phyloP scores from a whole-genome alignment of 2,888 invertebrate species.

The Gari tellinella region DNA sequence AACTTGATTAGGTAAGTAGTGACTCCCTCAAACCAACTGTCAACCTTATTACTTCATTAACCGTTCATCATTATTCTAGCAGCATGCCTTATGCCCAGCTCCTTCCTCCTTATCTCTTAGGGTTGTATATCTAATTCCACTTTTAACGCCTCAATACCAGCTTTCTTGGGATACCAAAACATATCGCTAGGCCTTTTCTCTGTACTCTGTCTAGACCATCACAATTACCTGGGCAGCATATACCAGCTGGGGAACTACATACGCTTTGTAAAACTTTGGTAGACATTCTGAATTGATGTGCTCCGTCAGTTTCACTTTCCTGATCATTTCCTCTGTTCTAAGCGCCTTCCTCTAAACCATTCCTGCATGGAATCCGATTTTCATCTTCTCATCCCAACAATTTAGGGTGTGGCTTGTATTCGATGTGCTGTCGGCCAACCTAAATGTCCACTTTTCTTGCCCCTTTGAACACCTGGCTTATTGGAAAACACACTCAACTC shows the following conservation, averaged over 20 bases:
- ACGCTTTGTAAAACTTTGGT: constrained; percentile 12
- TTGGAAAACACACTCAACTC: constrained; percentile 11
- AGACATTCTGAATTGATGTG: constrained; percentile 4
- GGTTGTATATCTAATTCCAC: constrained; percentile 13
- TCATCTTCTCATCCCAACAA: constrained; percentile 23
- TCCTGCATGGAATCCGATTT: constrained; percentile 12
- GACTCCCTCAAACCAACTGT: too few relatives aligned
- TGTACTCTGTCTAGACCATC: constrained; percentile 9
- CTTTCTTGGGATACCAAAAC: constrained; percentile 15
- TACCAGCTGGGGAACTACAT: constrained; percentile 6
- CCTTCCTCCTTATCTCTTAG: constrained; percentile 1
- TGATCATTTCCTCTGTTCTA: background rate
- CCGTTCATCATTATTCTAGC: constrained; percentile 11
- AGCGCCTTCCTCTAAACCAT: constrained; percentile 5
- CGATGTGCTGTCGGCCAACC: background rate
- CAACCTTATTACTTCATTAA: too few relatives aligned
- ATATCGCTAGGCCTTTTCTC: constrained; percentile 13
- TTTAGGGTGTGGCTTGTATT: constrained; percentile 18
- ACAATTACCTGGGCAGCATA: constrained; percentile 20
- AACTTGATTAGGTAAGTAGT: too few relatives aligned
- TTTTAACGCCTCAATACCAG: constrained; percentile 13
- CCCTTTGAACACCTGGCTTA: constrained; percentile 7
- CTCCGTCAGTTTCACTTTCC: constrained; percentile 15
- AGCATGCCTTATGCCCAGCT: constrained; percentile 15
- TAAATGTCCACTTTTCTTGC: background rate